Evolutionary conservation across 1,140 invertebrate genomes (phyloP).

Genomic region (Papilio xuthus): DNA sequence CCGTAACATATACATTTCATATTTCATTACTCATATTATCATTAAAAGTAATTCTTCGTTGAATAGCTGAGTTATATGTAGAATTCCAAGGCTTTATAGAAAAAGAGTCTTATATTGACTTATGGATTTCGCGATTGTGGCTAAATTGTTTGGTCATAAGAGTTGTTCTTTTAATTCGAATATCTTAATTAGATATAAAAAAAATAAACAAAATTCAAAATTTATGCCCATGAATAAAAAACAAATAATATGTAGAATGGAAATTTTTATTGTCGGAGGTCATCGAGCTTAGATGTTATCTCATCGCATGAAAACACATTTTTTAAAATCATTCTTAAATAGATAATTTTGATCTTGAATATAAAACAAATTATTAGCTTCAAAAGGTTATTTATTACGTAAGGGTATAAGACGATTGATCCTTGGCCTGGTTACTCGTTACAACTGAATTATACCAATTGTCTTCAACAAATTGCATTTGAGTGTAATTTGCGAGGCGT

Average conservation of each 20-base stretch:
- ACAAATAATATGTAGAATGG: background rate
- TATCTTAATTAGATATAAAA: no score
- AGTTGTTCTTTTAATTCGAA: background rate
- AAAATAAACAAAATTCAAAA: background rate
- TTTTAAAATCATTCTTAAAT: background rate
- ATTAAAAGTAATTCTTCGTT: no score
- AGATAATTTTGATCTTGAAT: conserved; percentile 12
- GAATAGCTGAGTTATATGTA: no score
- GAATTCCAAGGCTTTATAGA: no score
- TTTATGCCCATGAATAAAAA: background rate
- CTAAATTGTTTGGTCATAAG: background rate
- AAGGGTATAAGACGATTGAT: background rate
- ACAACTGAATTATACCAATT: conserved; percentile 5
- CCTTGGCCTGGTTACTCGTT: conserved; percentile 28
- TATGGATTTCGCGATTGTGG: no score
- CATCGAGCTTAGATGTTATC: background rate
- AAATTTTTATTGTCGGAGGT: background rate
- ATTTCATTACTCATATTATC: no score
- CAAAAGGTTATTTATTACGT: background rate
- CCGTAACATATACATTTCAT: no score
- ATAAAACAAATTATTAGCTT: background rate
- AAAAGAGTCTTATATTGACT: no score
- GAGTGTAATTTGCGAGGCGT: conserved; percentile 14
- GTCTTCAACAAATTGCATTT: conserved; percentile 30
- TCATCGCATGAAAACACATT: background rate